A percentile compares a stretch with the other conserved stretches of the same genome.
These are phyloP conservation scores for Embiotoca jacksoni DNA, from an alignment of 2,113 vertebrate species.

Conservation along the genomic window DNA sequence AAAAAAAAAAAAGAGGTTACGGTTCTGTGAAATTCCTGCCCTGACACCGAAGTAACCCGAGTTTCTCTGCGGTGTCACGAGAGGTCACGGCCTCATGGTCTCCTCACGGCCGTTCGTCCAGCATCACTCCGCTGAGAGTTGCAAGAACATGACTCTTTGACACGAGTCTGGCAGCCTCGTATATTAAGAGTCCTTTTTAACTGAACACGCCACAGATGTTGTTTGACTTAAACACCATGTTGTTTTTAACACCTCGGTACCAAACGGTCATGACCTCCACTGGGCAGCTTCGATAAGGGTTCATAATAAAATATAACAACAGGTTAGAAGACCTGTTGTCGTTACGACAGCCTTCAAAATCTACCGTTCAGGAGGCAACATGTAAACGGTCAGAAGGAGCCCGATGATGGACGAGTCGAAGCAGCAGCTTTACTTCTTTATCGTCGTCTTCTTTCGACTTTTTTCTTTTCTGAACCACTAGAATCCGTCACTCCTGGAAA, in stretches of 20 bases:
- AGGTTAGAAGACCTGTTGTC: too few species aligned
- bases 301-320: not conserved
- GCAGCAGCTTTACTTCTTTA: too few species aligned
- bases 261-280: constrained; percentile 20
- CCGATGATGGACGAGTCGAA: too few species aligned
- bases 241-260: constrained; percentile 6
- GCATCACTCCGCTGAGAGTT: constrained; percentile 43
- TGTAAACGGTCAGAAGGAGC: too few species aligned
- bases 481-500: too few species aligned
- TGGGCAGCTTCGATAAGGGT: constrained; percentile 6
- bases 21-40: too few species aligned
- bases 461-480: too few species aligned
- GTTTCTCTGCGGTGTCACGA: not conserved
- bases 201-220: constrained; percentile 42
- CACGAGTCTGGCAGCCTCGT: constrained; percentile 36
- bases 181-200: constrained; percentile 10
- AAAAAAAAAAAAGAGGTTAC: too few species aligned
- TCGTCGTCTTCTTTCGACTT: too few species aligned
- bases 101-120: constrained; percentile 18
- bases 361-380: too few species aligned
- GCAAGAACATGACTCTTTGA: constrained; percentile 51
- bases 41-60: not conserved
- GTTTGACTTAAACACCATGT: constrained; percentile 55
- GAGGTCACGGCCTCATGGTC: constrained; percentile 9
- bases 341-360: too few species aligned